phyloP scores from a whole-genome alignment of 2,113 vertebrate species.

The Pitta sordida region DNA sequence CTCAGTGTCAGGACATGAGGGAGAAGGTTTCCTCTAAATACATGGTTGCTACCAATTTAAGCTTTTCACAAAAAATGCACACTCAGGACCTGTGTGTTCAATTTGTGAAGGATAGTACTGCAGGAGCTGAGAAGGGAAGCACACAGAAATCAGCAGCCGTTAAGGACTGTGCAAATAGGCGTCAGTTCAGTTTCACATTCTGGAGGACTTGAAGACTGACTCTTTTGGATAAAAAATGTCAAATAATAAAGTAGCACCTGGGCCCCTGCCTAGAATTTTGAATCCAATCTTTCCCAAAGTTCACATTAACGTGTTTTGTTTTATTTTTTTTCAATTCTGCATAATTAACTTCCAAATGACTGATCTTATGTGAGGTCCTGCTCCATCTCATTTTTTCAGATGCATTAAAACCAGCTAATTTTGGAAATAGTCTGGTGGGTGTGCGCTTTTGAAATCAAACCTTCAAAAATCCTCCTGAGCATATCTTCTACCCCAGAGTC shows the following conservation, averaged over 20 bases:
- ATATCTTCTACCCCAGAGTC: neutral
- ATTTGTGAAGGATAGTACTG: neutral
- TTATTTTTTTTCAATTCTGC: neutral
- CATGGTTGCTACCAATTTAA: neutral
- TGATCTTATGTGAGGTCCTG: neutral
- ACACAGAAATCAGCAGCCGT: rapidly evolving
- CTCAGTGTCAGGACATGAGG: neutral
- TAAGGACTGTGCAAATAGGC: neutral
- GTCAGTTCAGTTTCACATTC: neutral
- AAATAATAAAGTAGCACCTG: neutral
- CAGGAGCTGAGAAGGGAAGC: neutral
- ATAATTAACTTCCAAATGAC: neutral
- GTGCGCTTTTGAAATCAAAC: neutral
- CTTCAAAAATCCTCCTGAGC: neutral
- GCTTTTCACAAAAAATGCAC: neutral
- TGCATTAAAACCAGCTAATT: neutral
- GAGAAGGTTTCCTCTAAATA: neutral
- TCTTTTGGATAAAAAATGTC: neutral
- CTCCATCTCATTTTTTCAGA: neutral
- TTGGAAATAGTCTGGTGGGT: neutral
- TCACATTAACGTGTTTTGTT: neutral
- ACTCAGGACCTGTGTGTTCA: neutral
- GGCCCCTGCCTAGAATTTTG: neutral
- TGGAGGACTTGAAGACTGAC: neutral
- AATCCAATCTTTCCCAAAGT: neutral